Evolutionary conservation across 2,888 invertebrate species (phyloP), one percentile per base, ranked within the genome.

Genomic region (Hylaea fasciaria): DNA sequence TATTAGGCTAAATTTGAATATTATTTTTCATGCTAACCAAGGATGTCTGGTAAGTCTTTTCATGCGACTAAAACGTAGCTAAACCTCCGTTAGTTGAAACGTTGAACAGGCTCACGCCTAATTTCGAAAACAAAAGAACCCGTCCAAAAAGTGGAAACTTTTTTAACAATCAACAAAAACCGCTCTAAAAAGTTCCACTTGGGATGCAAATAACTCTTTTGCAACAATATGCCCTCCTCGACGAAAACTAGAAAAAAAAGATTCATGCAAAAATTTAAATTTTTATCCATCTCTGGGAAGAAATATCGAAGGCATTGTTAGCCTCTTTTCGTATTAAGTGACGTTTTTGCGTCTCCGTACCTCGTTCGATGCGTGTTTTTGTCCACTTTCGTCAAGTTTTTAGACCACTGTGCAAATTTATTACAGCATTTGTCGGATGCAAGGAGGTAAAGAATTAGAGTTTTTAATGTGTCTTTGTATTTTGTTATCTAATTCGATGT

Each of bases 281-380:
- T 71, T 67, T 64, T 45, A 58, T 59, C 73, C 71, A 69, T 74
- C 73, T 68, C 74, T 70, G 77, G 77, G 80, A 88, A 89, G 88
- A 88, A 81, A 82, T 89, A 89, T 88, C 76, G 83, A 73, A 71
- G 74, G 75, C 79, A 83, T 89, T 88, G 87, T 91, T 89, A 91
- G 86, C 80, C 81, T 81, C 83, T 82, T 83, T 81, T 78, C 73
- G 82, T 82, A 83, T 60, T 83, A 89, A 90, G 80, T 86, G 87
- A 86, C 85, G 75, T 82, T 72, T 76, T 74, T 76, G 71, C 73
- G 72, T 71, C 68, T 66, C 66, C 71, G 62, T 52, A 56, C 58
- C 53, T 64, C 78, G 83, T 52, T 66, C 62, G 64, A 37, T 65
- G 54, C 49, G 43, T 60, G 80, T 87, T 89, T 88, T 90, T 88